phyloP scores from a whole-genome alignment of 2,888 invertebrate species.

The Aphidius colemani region DNA sequence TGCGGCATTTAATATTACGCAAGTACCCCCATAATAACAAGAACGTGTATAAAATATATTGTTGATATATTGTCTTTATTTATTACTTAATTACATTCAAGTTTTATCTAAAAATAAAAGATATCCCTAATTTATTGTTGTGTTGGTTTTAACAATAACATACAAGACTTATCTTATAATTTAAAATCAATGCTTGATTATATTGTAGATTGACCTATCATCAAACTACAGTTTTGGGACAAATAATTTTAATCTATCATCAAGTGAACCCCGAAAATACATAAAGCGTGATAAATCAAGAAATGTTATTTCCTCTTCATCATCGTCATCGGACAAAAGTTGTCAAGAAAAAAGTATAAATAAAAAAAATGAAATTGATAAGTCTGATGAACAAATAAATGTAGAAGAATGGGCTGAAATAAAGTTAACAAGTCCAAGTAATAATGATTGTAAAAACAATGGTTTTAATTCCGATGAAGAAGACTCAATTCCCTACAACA shows the following conservation, averaged over 20 bases:
- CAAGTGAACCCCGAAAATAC: constrained; percentile 55
- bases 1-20: too few species aligned
- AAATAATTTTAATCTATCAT: constrained; percentile 48
- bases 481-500: constrained; percentile 60
- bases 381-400: constrained; percentile 43
- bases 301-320: constrained; percentile 46
- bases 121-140: too few species aligned
- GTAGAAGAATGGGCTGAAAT: constrained; percentile 76
- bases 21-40: too few species aligned
- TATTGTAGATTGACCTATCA: too few species aligned
- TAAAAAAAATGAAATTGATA: constrained; percentile 24
- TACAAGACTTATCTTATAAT: too few species aligned
- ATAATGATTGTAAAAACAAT: constrained; percentile 67
- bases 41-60: too few species aligned
- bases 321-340: constrained; percentile 34
- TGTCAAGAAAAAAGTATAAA: constrained; percentile 31
- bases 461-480: constrained; percentile 62
- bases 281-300: constrained; percentile 55
- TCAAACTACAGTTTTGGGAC: too few species aligned
- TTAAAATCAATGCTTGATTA: too few species aligned
- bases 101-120: too few species aligned
- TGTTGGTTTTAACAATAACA: too few species aligned
- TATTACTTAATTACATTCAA: too few species aligned
- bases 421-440: constrained; percentile 72
- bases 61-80: too few species aligned